Evolutionary conservation across 1,140 invertebrate genomes (phyloP).

Genomic region (Eurosta solidaginis): DNA sequence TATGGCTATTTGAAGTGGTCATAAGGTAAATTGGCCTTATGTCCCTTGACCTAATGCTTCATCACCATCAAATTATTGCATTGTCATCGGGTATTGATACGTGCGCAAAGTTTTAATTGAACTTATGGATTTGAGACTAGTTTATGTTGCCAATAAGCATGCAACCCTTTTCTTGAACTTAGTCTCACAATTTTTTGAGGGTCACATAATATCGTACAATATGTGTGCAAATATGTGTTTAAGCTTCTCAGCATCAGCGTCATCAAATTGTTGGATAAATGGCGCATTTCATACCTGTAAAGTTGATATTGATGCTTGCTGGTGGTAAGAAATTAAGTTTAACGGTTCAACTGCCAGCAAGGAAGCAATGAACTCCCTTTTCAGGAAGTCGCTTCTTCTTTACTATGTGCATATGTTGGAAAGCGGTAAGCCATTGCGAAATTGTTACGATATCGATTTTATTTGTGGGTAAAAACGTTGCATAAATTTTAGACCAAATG

Average conservation of each 20-base stretch:
- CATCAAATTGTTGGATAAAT: constrained; percentile 11
- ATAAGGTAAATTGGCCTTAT: too few species aligned
- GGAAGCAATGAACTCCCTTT: background rate
- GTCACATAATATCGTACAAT: too few species aligned
- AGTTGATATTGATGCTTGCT: constrained; percentile 23
- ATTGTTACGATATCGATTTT: constrained; percentile 3
- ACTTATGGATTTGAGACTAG: too few species aligned
- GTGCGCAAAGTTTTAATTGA: too few species aligned
- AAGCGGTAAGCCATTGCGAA: background rate
- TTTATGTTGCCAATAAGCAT: too few species aligned
- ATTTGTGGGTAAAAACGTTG: background rate
- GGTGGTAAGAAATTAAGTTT: constrained; percentile 28
- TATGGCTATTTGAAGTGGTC: too few species aligned
- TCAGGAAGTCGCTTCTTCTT: background rate
- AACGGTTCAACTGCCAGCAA: constrained; percentile 16
- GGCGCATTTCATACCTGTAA: constrained; percentile 13
- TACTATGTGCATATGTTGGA: background rate
- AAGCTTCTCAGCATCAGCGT: background rate
- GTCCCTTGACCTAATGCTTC: too few species aligned
- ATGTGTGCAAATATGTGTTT: too few species aligned
- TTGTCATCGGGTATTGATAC: too few species aligned
- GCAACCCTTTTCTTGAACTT: too few species aligned
- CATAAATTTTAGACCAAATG: background rate
- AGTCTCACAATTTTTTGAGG: too few species aligned
- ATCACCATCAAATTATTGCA: too few species aligned